Percentiles rank a stretch among this genome's conserved stretches.
Conservation (phyloP, 2,113 vertebrate species). For the Rhadina sibilatrix region DNA sequence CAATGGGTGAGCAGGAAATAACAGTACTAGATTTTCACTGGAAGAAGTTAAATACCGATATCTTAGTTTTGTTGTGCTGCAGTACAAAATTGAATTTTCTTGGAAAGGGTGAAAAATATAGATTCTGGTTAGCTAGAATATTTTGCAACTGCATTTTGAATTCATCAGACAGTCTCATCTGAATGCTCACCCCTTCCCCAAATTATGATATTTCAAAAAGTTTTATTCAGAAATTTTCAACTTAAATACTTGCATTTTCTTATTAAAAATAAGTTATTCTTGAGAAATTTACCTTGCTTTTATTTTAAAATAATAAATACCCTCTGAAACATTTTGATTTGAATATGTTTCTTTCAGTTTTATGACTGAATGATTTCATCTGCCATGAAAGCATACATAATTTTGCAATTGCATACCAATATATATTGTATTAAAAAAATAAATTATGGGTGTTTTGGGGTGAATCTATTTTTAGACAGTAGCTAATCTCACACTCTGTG, state of each 20-base stretch:
- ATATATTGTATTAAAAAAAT: neutral
- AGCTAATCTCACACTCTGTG: neutral
- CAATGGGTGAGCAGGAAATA: neutral
- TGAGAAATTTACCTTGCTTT: neutral
- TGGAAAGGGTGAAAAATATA: neutral
- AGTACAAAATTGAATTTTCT: neutral
- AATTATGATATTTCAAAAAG: neutral
- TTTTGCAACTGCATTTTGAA: neutral
- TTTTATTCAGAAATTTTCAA: neutral
- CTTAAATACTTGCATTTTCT: neutral
- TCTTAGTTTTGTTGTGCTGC: neutral
- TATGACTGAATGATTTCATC: neutral
- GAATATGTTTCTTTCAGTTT: neutral
- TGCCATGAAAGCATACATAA: neutral
- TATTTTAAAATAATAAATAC: neutral
- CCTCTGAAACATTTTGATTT: neutral
- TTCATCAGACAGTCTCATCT: neutral
- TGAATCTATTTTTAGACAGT: neutral
- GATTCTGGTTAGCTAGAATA: neutral
- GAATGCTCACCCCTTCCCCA: neutral
- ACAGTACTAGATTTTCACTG: neutral
- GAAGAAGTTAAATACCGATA: neutral
- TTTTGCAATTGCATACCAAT: neutral
- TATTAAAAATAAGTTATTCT: neutral
- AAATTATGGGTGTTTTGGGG: accelerated